Conservation (phyloP, 2,113 vertebrate species). For the Brachyistius frenatus region DNA sequence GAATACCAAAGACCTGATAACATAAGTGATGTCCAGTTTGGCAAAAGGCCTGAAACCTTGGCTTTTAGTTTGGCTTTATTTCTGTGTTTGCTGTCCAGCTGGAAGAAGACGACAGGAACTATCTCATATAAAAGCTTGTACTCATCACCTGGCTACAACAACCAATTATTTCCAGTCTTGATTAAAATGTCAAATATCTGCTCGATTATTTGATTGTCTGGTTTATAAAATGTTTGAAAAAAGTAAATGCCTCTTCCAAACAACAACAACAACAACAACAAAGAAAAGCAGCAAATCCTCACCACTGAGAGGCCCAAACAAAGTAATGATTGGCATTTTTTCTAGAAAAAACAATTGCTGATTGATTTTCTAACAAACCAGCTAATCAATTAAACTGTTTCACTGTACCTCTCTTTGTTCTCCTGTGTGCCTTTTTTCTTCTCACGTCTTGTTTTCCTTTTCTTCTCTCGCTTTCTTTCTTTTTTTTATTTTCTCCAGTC, state of each 20-base stretch:
- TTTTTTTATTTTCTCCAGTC: not conserved
- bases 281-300: too few species aligned
- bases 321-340: too few species aligned
- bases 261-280: too few species aligned
- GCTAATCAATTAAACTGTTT: not conserved
- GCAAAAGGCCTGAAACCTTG: slow-evolving; percentile 19
- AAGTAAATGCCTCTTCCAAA: too few species aligned
- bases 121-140: slow-evolving; percentile 1
- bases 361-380: not conserved
- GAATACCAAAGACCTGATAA: slow-evolving; percentile 18
- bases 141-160: slow-evolving; percentile 1
- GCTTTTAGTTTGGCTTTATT: slow-evolving; percentile 21
- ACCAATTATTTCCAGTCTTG: not conserved
- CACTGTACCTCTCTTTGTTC: too few species aligned
- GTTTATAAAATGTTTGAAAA: too few species aligned
- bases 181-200: not conserved
- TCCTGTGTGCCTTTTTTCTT: too few species aligned
- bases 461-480: not conserved
- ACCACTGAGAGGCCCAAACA: too few species aligned
- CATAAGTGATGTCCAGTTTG: slow-evolving; percentile 38
- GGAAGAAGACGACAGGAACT: not conserved
- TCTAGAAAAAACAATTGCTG: not conserved
- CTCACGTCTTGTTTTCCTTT: not conserved
- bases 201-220: not conserved
- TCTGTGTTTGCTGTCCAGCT: slow-evolving; percentile 19